A percentile compares a stretch with the other conserved stretches of the same genome.
phyloP scores from a whole-genome alignment of 1,140 invertebrate species.

The Bombus fervidus region DNA sequence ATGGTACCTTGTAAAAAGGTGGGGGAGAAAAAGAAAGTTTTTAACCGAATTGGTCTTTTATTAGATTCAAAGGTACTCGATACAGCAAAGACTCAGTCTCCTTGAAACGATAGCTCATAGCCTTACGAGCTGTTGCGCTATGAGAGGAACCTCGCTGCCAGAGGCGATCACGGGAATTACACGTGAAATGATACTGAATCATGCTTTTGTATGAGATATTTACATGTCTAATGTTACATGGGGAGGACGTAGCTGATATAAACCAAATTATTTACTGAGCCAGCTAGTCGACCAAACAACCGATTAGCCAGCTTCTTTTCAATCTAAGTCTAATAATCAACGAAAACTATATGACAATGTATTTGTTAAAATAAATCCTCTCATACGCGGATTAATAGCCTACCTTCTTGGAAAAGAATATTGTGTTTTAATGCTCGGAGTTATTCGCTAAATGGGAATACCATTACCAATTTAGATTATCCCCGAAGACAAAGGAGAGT shows the following conservation, averaged over 20 bases:
- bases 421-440: not conserved
- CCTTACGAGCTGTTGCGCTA: conserved; percentile 24
- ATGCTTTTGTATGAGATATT: conserved; percentile 5
- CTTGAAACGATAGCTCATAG: conserved; percentile 31
- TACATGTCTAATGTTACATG: not conserved
- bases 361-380: not conserved
- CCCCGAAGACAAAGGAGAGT: not conserved
- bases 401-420: too few relatives aligned
- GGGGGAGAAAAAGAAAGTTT: not conserved
- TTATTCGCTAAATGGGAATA: not conserved
- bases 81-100: conserved; percentile 9
- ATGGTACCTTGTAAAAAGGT: not conserved
- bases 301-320: not conserved
- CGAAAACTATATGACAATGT: not conserved
- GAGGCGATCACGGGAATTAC: conserved; percentile 15
- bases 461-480: not conserved
- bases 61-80: not conserved
- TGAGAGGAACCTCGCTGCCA: conserved; percentile 9
- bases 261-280: conserved; percentile 24
- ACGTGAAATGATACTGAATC: conserved; percentile 24
- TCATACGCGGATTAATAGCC: not conserved
- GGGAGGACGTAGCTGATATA: not conserved
- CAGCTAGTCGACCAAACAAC: too few relatives aligned
- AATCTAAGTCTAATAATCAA: not conserved
- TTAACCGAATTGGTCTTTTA: not conserved